Evolutionary conservation across 2,888 invertebrate genomes (phyloP), one percentile per base, ranked within the genome.

Genomic region (Campoplex capitator): DNA sequence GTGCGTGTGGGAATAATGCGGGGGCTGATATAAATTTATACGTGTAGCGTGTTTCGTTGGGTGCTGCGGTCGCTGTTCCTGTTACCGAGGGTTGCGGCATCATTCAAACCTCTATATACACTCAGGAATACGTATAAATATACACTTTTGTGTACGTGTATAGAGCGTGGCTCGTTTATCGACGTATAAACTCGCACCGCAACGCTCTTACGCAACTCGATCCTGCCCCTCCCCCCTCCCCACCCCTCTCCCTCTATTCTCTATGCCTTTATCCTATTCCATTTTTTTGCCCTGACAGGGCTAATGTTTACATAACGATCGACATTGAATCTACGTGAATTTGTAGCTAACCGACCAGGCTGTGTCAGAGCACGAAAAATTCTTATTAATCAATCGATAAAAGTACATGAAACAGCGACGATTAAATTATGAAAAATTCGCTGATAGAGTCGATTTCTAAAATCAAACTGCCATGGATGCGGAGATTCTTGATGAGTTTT

Each of bases 161-260:
- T 11, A 32, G 9, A 42, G n/a, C 23, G 45, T 35, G 48, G 78
- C 85, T 79, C 85, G 83, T 83, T 86, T 86, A 86, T 86, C 86
- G 86, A 86, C 86, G 86, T 83, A 81, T 54, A 80, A 81, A 77
- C 83, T 77, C 86, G 84, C 76, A 85, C 83, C 86, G 76, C 67
- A 81, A 81, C 65, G 83, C 70, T 83, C 76, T 86, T 86, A 86
- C 86, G 86, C 86, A 86, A 86, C 73, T 80, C 76, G 51, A 38
- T 28, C n/a, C 42, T 32, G 45, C 32, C 38, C 32, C 38, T 38
- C 4, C 38, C 38, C 38, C 38, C 16, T 48, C 51, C n/a, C 71
- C 35, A 35, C 35, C 42, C 3, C 9, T 48, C 48, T 51, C 71
- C 32, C 3, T 62, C 13, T 8, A 23, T 42, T 58, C 42, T 23